phyloP scores from a whole-genome alignment of 2,888 invertebrate species.

The Anticlea derivata region DNA sequence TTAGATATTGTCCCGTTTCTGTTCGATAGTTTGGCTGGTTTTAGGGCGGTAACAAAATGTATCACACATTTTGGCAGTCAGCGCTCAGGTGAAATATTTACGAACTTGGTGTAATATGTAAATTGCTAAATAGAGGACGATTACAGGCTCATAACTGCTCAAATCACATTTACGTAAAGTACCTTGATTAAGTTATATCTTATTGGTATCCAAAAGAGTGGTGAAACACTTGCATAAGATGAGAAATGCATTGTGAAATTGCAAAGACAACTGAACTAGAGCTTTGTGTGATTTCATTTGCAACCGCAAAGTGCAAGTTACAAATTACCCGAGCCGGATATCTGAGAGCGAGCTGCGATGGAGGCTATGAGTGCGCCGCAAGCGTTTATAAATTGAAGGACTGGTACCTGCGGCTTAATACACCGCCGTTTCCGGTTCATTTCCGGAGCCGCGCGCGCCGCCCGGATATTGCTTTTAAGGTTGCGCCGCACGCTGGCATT shows the following conservation, averaged over 20 bases:
- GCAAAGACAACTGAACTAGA: not conserved
- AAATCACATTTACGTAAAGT: too few relatives aligned
- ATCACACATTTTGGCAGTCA: too few relatives aligned
- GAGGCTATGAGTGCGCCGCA: conserved; percentile 64
- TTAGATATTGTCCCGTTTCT: conserved; percentile 65
- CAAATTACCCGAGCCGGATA: conserved; percentile 75
- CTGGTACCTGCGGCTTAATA: conserved; percentile 84
- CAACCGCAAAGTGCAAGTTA: conserved; percentile 54
- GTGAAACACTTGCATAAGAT: too few relatives aligned
- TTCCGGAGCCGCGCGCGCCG: conserved; percentile 81
- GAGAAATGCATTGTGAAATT: too few relatives aligned
- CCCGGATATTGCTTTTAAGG: conserved; percentile 85
- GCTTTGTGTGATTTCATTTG: conserved; percentile 17
- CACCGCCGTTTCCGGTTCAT: conserved; percentile 85
- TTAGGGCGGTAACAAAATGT: not conserved
- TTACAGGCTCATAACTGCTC: too few relatives aligned
- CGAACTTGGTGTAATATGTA: too few relatives aligned
- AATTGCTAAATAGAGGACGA: too few relatives aligned
- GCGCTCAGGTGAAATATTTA: too few relatives aligned
- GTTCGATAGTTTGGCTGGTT: conserved; percentile 11
- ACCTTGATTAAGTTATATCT: too few relatives aligned
- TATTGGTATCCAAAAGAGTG: not conserved
- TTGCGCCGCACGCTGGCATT: conserved; percentile 74
- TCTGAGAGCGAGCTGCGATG: conserved; percentile 54
- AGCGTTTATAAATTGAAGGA: conserved; percentile 84